phyloP scores from a whole-genome alignment of 2,888 invertebrate genomes.

The Cremastinae sp. region DNA sequence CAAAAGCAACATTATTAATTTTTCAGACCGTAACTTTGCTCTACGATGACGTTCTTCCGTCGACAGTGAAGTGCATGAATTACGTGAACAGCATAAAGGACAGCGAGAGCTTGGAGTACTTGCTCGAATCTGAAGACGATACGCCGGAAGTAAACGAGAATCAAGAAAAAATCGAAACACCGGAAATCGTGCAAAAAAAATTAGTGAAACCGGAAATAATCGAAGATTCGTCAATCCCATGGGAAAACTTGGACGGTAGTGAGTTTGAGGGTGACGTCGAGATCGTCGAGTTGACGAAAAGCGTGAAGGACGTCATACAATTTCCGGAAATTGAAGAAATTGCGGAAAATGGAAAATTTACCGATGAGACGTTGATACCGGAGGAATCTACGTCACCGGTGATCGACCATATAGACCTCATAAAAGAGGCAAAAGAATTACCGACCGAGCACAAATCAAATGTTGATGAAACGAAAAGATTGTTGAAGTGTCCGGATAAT shows the following conservation, averaged over 20 bases:
- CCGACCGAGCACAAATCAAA: slow-evolving; percentile 39
- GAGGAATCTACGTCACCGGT: slow-evolving; percentile 66
- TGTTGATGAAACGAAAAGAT: background rate
- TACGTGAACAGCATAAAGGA: slow-evolving; percentile 75
- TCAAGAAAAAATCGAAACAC: background rate
- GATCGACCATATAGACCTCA: slow-evolving; percentile 75
- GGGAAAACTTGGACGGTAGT: slow-evolving; percentile 65
- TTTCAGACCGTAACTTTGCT: slow-evolving; percentile 73
- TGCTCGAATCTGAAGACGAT: slow-evolving; percentile 9
- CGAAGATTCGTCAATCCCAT: slow-evolving; percentile 60
- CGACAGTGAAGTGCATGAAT: slow-evolving; percentile 77
- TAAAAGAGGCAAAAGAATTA: slow-evolving; percentile 74
- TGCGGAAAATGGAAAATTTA: slow-evolving; percentile 70
- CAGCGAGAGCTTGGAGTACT: slow-evolving; percentile 49
- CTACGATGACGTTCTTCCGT: slow-evolving; percentile 72
- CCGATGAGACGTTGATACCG: slow-evolving; percentile 46
- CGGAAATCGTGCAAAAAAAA: background rate
- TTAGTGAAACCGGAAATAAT: slow-evolving; percentile 28
- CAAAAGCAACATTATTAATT: background rate
- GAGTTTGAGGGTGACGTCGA: slow-evolving; percentile 75
- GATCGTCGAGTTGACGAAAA: slow-evolving; percentile 75
- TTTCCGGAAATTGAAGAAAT: slow-evolving; percentile 78
- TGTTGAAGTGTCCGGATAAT: background rate
- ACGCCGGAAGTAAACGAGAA: background rate
- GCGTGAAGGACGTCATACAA: slow-evolving; percentile 75